Evolutionary conservation across 2,888 invertebrate species (phyloP).

Genomic region (Deroplatys truncata): DNA sequence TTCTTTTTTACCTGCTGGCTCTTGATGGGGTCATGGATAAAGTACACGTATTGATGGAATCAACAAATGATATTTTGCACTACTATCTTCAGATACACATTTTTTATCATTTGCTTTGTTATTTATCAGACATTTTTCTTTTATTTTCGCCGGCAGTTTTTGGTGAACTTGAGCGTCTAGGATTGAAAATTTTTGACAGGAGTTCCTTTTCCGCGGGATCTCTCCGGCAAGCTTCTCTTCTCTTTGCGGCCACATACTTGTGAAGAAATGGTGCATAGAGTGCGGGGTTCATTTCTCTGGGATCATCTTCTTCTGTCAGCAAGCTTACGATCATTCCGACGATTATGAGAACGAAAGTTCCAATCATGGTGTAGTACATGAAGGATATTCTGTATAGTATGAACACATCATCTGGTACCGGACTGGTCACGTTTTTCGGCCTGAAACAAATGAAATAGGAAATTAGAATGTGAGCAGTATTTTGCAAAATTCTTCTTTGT

Average conservation of each 20-base stretch:
- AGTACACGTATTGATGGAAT: not conserved
- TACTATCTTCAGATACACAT: not conserved
- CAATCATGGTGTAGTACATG: slow-evolving; percentile 64
- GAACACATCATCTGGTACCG: slow-evolving; percentile 8
- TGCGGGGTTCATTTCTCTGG: slow-evolving; percentile 51
- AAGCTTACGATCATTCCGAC: slow-evolving; percentile 61
- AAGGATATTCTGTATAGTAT: slow-evolving; percentile 60
- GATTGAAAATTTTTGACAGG: not conserved
- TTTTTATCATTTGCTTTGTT: not conserved
- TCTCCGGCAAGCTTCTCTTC: not conserved
- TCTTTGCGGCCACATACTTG: not conserved
- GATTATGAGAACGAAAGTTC: slow-evolving; percentile 55
- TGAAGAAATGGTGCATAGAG: slow-evolving; percentile 55
- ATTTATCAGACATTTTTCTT: not conserved
- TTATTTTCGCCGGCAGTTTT: not conserved
- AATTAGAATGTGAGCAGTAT: not conserved
- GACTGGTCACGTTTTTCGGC: not conserved
- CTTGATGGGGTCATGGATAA: no score
- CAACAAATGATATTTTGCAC: not conserved
- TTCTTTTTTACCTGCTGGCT: no score
- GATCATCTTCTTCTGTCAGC: slow-evolving; percentile 52
- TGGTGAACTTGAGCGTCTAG: no score
- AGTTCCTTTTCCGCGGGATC: not conserved
- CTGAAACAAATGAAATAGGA: not conserved
- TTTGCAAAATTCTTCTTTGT: not conserved